phyloP scores from a whole-genome alignment of 2,888 invertebrate genomes.

The Tenthredo distinguenda region DNA sequence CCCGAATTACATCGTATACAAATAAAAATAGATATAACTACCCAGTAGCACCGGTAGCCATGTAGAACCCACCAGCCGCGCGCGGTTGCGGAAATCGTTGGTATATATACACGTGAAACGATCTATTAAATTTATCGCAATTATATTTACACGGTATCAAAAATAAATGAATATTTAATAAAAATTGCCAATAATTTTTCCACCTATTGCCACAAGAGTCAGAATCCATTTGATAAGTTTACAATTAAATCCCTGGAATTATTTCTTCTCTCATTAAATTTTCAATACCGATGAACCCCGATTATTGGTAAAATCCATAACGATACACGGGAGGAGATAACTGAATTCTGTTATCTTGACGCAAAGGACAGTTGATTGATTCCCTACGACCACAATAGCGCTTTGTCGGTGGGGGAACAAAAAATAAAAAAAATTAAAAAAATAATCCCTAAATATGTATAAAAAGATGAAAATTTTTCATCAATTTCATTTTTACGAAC shows the following conservation, averaged over 20 bases:
- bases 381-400: background rate
- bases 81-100: background rate
- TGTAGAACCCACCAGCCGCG: background rate
- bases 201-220: too few species aligned
- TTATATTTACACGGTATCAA: background rate
- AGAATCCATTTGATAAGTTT: too few species aligned
- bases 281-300: background rate
- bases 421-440: background rate
- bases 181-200: too few species aligned
- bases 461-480: background rate
- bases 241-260: too few species aligned
- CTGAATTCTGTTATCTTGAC: constrained; percentile 5
- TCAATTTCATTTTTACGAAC: constrained; percentile 7
- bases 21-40: constrained; percentile 37
- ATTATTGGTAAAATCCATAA: background rate
- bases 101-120: background rate
- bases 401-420: background rate
- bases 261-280: background rate
- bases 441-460: background rate
- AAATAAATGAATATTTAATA: background rate
- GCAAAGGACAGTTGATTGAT: constrained; percentile 2
- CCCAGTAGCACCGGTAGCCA: background rate
- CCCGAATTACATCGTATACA: constrained; percentile 32
- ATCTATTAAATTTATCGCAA: background rate
- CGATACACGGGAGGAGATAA: background rate